A percentile compares a stretch with the other conserved stretches of the same genome.
phyloP scores from a whole-genome alignment of 1,140 invertebrate genomes.

The Polyergus mexicanus region DNA sequence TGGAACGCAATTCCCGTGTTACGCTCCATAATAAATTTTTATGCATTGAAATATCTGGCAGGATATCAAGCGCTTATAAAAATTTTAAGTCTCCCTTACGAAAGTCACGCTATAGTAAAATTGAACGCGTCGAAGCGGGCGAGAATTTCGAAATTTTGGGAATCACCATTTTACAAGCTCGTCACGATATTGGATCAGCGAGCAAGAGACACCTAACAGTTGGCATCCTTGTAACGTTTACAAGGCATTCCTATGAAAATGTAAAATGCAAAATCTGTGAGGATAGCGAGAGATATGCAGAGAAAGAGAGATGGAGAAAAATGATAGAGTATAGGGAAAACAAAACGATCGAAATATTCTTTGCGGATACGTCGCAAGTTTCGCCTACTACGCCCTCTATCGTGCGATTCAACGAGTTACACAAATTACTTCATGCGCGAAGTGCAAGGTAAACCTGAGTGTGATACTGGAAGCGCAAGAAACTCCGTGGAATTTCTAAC shows the following conservation, averaged over 20 bases:
- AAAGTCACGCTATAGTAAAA: slow-evolving; percentile 25
- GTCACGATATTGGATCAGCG: slow-evolving; percentile 3
- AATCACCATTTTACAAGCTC: slow-evolving; percentile 30
- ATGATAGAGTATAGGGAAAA: no score
- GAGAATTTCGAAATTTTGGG: not conserved
- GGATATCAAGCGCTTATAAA: slow-evolving; percentile 37
- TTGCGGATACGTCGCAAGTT: slow-evolving; percentile 55
- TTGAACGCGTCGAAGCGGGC: not conserved
- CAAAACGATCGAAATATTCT: slow-evolving; percentile 56
- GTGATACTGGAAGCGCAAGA: slow-evolving; percentile 1
- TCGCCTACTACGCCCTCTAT: slow-evolving; percentile 19
- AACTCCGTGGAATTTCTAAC: slow-evolving; percentile 47
- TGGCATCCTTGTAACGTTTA: slow-evolving; percentile 25
- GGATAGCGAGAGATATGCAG: not conserved
- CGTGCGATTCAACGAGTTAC: slow-evolving; percentile 53
- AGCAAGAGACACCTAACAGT: not conserved
- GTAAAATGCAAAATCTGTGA: not conserved
- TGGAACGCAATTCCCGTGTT: not conserved
- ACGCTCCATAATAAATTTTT: slow-evolving; percentile 34
- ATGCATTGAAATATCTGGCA: slow-evolving; percentile 16
- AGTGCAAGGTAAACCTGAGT: slow-evolving; percentile 58
- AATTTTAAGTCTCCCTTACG: slow-evolving; percentile 32
- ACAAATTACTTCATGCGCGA: slow-evolving; percentile 4
- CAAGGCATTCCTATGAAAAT: slow-evolving; percentile 34
- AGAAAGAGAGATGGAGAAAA: not conserved